Base-by-base conservation (phyloP, 2,113 vertebrate genomes). In the Cynopterus brachyotis region DNA sequence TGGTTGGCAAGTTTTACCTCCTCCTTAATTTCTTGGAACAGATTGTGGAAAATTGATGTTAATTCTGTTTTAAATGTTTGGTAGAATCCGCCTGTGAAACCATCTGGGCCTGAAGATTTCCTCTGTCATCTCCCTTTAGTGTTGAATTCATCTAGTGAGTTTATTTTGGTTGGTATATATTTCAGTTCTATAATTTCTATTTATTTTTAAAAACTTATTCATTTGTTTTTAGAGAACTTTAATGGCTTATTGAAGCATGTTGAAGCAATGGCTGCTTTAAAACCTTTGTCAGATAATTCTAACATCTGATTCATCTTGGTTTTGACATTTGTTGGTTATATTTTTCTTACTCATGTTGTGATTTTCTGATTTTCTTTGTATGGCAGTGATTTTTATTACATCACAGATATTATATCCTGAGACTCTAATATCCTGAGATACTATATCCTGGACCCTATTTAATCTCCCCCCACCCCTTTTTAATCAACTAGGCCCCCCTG, bases 171-270 rank as follows among this genome's bases (percentile, higher is more conserved):
- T 78, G 22, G n/a, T 69, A 5, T 90, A 50, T 62, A 84, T 90
- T 84, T 70, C 50, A 90, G 40, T 85, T 50, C 5, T 94, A 45
- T 60, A 59, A 24, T 91, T 94, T 57, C 9, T 81, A 9, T 1
- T 73, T 86, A 40, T 75, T 67, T 89, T 93, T 11, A 35, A 64
- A 79, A 85, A 42, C 55, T 6, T 84, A 66, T 2, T 91, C 9
- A 81, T 84, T 83, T 87, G 13, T 90, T 72, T 94, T 87, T 42
- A 81, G 40, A 75, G 30, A 60, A 76, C 86, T 91, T 62, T 91
- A 86, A 75, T 67, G 5, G 10, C 37, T 32, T 67, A 15, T 83
- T 53, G 57, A 89, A 78, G 28, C 42, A 45, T 64, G 55, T 47
- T 60, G 57, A 75, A 75, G 2, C 57, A 79, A 47, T 76, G 28